phyloP scores from a whole-genome alignment of 2,113 vertebrate species.

The Rhizomys pruinosus region DNA sequence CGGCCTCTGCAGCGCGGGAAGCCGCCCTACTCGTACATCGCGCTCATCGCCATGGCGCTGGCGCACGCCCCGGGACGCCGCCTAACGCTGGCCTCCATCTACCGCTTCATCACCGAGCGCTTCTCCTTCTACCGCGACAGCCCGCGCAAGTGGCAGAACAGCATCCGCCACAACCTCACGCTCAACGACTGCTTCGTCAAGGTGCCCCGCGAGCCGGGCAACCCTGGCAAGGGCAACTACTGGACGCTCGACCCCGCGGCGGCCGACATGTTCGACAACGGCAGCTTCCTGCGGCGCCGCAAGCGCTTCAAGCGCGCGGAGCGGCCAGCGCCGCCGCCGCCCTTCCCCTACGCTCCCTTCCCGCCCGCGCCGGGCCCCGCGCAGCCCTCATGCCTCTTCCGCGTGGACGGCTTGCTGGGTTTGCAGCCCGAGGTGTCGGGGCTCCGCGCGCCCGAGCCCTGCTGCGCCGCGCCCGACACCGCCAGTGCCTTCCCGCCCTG shows the following conservation, averaged over 20 bases:
- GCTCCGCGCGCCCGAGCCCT: conserved; percentile 87
- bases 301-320: conserved; percentile 98
- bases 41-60: conserved; percentile 98
- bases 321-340: conserved; percentile 74
- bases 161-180: conserved; percentile 91
- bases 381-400: conserved; percentile 63
- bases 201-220: conserved; percentile 92
- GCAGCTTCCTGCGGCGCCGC: conserved; percentile 95
- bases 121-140: conserved; percentile 98
- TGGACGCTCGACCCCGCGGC: conserved; percentile 95
- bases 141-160: conserved; percentile 94
- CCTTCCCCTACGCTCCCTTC: conserved; percentile 73
- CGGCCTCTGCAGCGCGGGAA: conserved; percentile 96
- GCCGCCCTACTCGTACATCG: conserved; percentile 98
- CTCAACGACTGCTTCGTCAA: conserved; percentile 93
- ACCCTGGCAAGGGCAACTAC: conserved; percentile 96
- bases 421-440: conserved; percentile 75
- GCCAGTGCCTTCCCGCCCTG: conserved; percentile 86
- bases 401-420: conserved; percentile 75
- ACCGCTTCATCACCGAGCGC: conserved; percentile 97
- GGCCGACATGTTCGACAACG: conserved; percentile 99
- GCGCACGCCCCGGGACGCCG: conserved; percentile 97
- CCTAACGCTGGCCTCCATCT: conserved; percentile 96
- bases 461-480: conserved; percentile 88
- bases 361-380: conserved; percentile 74